phyloP scores from a whole-genome alignment of 2,797 vertebrate genomes.

The Masticophis lateralis region DNA sequence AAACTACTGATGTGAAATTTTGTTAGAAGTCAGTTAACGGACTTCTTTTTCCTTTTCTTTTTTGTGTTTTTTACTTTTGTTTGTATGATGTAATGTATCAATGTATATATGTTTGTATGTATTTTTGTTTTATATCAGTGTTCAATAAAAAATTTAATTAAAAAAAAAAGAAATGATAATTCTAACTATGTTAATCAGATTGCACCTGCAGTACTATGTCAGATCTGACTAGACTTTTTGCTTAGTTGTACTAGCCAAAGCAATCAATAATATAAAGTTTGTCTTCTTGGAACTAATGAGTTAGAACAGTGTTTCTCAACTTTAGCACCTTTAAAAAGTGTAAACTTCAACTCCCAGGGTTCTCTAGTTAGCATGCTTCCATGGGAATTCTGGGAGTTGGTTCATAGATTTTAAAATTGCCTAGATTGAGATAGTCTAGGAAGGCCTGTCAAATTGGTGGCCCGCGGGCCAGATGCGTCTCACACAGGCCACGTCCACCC shows the following conservation, averaged over 20 bases:
- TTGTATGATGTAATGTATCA: too few relatives aligned
- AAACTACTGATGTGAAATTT: too few relatives aligned
- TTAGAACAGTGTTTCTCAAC: background rate
- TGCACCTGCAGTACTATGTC: background rate
- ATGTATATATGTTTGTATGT: too few relatives aligned
- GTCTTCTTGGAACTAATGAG: slow-evolving; percentile 1
- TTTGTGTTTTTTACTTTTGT: too few relatives aligned
- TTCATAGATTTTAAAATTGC: background rate
- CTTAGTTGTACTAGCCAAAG: background rate
- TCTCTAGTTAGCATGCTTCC: background rate
- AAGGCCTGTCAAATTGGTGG: too few relatives aligned
- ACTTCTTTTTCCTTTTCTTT: too few relatives aligned
- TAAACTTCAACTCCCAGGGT: background rate
- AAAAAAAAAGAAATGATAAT: background rate
- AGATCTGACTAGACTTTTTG: background rate
- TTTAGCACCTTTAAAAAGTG: background rate
- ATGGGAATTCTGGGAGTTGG: background rate
- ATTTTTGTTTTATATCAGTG: too few relatives aligned
- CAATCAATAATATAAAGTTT: background rate
- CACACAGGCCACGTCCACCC: too few relatives aligned
- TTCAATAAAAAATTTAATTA: too few relatives aligned
- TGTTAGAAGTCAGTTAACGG: too few relatives aligned
- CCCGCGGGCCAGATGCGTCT: fast-evolving
- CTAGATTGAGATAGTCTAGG: background rate
- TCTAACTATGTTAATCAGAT: background rate